Base-by-base conservation (phyloP, 2,797 vertebrate genomes). In the Nothura maculosa region DNA sequence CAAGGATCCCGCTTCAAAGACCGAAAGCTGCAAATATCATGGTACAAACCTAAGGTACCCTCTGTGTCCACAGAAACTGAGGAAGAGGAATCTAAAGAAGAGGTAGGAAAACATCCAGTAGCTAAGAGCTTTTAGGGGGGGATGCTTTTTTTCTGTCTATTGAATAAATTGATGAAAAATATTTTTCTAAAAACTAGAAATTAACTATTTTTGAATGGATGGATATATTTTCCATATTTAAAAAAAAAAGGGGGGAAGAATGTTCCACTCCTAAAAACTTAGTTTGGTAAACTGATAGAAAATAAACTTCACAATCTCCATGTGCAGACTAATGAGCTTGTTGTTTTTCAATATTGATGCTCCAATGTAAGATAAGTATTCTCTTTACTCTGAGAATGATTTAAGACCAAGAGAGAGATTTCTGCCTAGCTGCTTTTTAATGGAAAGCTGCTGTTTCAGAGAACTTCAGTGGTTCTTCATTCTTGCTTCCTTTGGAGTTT, bases 1-100 rank as follows among this genome's bases (percentile, higher is more conserved):
- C 99, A 99, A 97, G 99, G 99, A 61, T 99, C 99, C 42, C 99
- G 98, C 92, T 99, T 99, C 96, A 99, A 99, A 98, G 99, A 99
- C 93, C 98, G 99, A 27, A 97, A 98, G 94, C 98, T 99, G 75
- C 99, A 99, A 96, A 99, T 99, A 95, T 98, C 99, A 8, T 99
- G 99, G 99, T 99, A 99, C 98, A 99, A 99, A 96, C 99, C 99
- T 61, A 99, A 99, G 97, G 99, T 98, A 60, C 98, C 99, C 6
- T 99, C 99, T 27, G 98, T 99, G 87, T 98, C 99, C 67, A 98
- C 98, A 8, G 99, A 99, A 93, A 98, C 98, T 0, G 99, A 99
- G 96, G 99, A 99, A 73, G 99, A 99, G 68, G 99, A 99, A 82
- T 72, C 98, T 28, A 99, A 99, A 97, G 99, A 99, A 84, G 99